These are phyloP conservation scores for Chloropsis hardwickii DNA, from an alignment of 2,113 vertebrate species.

Conservation along the genomic window DNA sequence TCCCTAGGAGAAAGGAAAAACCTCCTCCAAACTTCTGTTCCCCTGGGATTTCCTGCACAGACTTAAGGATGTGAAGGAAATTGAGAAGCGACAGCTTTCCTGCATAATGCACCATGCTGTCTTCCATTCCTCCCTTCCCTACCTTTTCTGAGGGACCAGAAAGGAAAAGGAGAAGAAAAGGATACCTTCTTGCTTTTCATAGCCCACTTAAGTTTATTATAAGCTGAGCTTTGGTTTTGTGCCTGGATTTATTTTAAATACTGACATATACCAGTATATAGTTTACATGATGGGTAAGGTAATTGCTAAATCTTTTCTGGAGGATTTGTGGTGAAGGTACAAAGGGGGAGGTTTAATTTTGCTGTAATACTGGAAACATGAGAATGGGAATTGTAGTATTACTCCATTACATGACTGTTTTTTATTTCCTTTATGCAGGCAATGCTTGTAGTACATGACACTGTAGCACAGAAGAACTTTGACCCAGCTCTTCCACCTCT, in stretches of 20 bases:
- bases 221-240: not conserved
- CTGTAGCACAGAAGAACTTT: constrained; percentile 93
- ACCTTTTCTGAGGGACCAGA: not conserved
- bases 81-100: not conserved
- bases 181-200: not conserved
- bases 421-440: constrained; percentile 73
- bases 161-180: not conserved
- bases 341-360: not conserved
- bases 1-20: not conserved
- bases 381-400: not conserved
- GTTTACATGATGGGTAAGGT: not conserved
- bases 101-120: not conserved
- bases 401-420: not conserved
- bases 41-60: not conserved
- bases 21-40: not conserved
- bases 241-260: not conserved
- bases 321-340: not conserved
- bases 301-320: not conserved
- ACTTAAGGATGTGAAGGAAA: not conserved
- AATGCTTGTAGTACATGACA: constrained; percentile 90
- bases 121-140: not conserved
- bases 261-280: fast-evolving
- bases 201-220: not conserved
- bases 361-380: not conserved
- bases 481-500: constrained; percentile 90